These are phyloP conservation scores for Clarias laeviceps DNA, from an alignment of 2,797 vertebrate genomes.

Conservation along the genomic window DNA sequence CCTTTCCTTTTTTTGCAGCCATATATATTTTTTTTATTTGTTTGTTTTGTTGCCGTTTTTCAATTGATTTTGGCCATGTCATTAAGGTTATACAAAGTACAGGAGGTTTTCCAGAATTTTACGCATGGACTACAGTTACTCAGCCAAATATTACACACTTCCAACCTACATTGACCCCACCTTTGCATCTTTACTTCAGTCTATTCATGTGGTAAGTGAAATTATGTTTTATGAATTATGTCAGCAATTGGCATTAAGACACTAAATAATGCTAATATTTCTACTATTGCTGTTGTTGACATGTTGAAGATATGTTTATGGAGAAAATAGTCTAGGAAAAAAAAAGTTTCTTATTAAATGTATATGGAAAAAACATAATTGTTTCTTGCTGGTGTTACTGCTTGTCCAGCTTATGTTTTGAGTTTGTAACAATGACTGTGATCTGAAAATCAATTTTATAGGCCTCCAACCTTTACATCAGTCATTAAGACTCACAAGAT, in stretches of 20 bases:
- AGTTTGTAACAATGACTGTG: neutral
- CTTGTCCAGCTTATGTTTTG: neutral
- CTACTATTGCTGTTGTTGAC: neutral
- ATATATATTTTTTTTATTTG: constrained; percentile 65
- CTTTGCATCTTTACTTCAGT: constrained; percentile 58
- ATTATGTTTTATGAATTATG: constrained; percentile 2
- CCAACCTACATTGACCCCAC: constrained; percentile 82
- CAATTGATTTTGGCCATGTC: constrained; percentile 77
- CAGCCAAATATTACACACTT: constrained; percentile 69
- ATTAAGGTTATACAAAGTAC: constrained; percentile 87
- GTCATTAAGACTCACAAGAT: neutral
- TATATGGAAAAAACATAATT: neutral
- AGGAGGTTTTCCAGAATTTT: constrained; percentile 82
- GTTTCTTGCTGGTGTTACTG: neutral
- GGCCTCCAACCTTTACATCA: neutral
- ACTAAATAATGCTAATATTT: neutral
- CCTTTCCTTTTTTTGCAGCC: constrained; percentile 30
- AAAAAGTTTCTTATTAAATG: neutral
- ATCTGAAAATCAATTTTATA: neutral
- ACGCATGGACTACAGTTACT: constrained; percentile 73
- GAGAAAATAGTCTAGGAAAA: neutral
- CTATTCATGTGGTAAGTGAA: constrained; percentile 46
- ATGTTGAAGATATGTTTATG: neutral
- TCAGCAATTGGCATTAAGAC: neutral
- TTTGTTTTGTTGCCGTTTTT: constrained; percentile 61